A percentile compares a stretch with the other conserved stretches of the same genome.
These are phyloP conservation scores for Empidonax alnorum DNA, from an alignment of 2,113 vertebrate species.

Conservation along the genomic window DNA sequence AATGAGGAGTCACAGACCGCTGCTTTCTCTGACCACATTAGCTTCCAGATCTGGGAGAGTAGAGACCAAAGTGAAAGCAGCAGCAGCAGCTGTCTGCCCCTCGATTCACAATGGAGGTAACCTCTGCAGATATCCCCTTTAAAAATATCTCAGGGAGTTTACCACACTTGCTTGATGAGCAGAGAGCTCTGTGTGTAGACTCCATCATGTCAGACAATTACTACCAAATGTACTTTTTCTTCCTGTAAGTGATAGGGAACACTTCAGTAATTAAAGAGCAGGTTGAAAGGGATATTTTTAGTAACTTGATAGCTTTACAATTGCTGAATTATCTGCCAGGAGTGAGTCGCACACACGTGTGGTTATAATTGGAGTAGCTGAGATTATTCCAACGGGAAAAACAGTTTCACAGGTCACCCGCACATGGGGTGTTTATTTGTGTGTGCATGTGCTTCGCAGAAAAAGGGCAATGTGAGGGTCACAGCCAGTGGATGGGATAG, in stretches of 20 bases:
- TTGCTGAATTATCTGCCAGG: background rate
- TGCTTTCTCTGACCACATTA: accelerated
- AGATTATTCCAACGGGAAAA: background rate
- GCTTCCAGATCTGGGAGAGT: background rate
- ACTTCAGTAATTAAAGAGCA: background rate
- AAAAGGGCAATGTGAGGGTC: background rate
- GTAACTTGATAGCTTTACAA: constrained; percentile 32
- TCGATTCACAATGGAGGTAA: background rate
- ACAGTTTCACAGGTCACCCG: background rate
- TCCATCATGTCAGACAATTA: background rate
- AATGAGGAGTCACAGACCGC: accelerated
- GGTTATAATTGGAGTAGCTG: background rate
- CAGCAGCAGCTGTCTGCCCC: background rate
- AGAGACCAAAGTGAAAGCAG: background rate
- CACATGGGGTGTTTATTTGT: background rate
- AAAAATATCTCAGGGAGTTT: background rate
- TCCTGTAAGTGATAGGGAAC: background rate
- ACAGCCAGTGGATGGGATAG: background rate
- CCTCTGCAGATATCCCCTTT: background rate
- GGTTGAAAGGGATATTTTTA: constrained; percentile 3
- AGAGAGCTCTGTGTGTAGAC: background rate
- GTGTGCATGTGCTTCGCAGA: background rate
- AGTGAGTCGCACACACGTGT: background rate
- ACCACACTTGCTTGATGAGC: background rate
- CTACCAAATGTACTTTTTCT: background rate